These are phyloP conservation scores for Thymelicus sylvestris DNA, from an alignment of 2,888 invertebrate species.

Conservation along the genomic window DNA sequence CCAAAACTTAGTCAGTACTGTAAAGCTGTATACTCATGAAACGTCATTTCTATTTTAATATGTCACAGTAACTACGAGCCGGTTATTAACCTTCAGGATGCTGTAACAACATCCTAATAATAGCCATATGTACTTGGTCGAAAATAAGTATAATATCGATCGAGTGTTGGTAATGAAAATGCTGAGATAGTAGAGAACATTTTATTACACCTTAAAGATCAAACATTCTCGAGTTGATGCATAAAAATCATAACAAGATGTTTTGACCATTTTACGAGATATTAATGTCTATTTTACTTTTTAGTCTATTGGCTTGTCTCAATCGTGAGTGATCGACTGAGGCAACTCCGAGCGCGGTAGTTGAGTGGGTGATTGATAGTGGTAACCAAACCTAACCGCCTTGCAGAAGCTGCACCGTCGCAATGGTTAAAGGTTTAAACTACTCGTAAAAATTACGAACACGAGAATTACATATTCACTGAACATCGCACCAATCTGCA, in stretches of 20 bases:
- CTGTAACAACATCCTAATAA: conserved; percentile 47
- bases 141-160: conserved; percentile 48
- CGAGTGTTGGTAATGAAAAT: background rate
- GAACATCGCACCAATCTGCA: no score
- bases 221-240: background rate
- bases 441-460: no score
- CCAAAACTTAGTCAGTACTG: conserved; percentile 58
- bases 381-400: no score
- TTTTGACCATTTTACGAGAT: conserved; percentile 25
- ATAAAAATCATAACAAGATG: conserved; percentile 6
- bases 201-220: background rate
- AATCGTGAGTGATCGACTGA: no score
- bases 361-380: no score
- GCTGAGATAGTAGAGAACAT: background rate
- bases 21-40: conserved; percentile 3
- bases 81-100: conserved; percentile 58
- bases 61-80: conserved; percentile 48
- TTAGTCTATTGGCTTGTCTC: background rate
- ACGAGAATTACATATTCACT: no score
- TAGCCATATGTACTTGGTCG: conserved; percentile 52
- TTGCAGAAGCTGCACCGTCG: no score
- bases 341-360: no score
- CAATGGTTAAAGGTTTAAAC: no score
- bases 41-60: conserved; percentile 44
- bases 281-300: conserved; percentile 22